These are phyloP conservation scores for Machimus atricapillus DNA, from an alignment of 2,888 invertebrate species.

Conservation along the genomic window DNA sequence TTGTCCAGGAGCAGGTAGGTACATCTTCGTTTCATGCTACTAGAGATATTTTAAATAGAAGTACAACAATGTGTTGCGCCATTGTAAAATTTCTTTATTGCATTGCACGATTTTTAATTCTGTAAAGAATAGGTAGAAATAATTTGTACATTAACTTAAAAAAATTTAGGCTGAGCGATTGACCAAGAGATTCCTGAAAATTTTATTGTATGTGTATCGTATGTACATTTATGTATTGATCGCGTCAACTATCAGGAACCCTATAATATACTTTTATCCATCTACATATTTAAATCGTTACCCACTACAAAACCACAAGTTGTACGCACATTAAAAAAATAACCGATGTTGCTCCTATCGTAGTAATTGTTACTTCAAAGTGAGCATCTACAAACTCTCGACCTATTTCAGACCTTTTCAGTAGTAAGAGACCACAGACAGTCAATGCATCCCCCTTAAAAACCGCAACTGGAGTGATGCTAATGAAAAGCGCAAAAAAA, in stretches of 20 bases:
- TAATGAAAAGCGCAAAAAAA: neutral
- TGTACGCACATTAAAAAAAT: neutral
- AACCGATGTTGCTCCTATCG: neutral
- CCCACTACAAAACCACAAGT: neutral
- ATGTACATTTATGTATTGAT: too few species aligned
- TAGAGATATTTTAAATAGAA: neutral
- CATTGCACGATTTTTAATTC: neutral
- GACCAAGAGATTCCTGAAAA: too few species aligned
- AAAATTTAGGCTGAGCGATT: too few species aligned
- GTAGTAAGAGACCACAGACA: neutral
- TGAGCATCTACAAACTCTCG: neutral
- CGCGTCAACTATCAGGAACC: too few species aligned
- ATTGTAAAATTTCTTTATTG: neutral
- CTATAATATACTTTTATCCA: neutral
- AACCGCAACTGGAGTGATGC: neutral
- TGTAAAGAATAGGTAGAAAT: neutral
- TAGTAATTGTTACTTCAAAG: neutral
- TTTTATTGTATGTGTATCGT: too few species aligned
- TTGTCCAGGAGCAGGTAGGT: neutral
- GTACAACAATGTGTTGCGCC: neutral
- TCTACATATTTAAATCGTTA: neutral
- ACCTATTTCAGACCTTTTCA: neutral
- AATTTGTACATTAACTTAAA: too few species aligned
- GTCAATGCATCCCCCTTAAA: neutral
- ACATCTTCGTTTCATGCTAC: neutral